phyloP scores from a whole-genome alignment of 2,888 invertebrate genomes.

The Zeuzera pyrina region DNA sequence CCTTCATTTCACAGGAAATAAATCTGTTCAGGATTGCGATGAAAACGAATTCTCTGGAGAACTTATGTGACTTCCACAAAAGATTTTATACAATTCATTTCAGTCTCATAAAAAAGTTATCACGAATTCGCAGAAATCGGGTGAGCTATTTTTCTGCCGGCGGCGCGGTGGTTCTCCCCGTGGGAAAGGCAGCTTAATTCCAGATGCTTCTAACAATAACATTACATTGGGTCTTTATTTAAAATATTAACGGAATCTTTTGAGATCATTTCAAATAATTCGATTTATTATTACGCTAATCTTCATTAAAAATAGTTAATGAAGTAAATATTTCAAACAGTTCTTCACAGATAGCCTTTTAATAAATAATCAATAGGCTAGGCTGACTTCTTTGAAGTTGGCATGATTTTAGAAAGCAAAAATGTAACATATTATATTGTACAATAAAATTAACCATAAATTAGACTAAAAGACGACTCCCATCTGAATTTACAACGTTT shows the following conservation, averaged over 20 bases:
- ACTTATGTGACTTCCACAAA: slow-evolving; percentile 59
- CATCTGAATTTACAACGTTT: too few relatives aligned
- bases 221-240: slow-evolving; percentile 20
- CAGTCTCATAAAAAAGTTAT: slow-evolving; percentile 66
- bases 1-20: slow-evolving; percentile 46
- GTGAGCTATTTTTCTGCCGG: slow-evolving; percentile 57
- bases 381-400: too few relatives aligned
- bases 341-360: too few relatives aligned
- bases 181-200: slow-evolving; percentile 49
- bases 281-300: too few relatives aligned
- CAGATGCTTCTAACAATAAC: slow-evolving; percentile 30
- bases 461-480: too few relatives aligned
- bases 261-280: neutral
- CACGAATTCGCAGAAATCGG: slow-evolving; percentile 61
- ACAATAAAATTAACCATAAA: too few relatives aligned
- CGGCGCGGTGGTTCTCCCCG: slow-evolving; percentile 32
- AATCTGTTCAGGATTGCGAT: slow-evolving; percentile 44
- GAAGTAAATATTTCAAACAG: too few relatives aligned
- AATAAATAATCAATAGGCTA: too few relatives aligned
- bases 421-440: too few relatives aligned
- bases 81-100: slow-evolving; percentile 67
- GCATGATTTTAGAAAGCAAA: too few relatives aligned
- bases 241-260: neutral
- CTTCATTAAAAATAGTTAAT: too few relatives aligned
- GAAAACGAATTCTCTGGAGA: slow-evolving; percentile 52